Conservation (phyloP, 1,140 invertebrate species). For the Amphibalanus amphitrite region DNA sequence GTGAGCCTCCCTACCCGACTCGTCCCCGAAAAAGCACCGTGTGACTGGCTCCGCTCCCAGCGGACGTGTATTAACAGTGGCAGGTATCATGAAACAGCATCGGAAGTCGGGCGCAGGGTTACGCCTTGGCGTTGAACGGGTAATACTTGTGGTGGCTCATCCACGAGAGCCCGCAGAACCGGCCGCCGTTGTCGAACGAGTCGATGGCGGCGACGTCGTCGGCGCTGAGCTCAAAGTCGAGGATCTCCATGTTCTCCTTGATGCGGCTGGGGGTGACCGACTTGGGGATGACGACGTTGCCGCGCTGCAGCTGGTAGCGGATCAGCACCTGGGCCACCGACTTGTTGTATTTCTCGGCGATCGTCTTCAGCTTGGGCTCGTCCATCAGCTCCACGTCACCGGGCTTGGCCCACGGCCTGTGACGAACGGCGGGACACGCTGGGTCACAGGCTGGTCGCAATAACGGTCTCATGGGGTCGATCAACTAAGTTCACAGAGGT, state of each 20-base stretch:
- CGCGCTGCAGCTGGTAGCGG: slow-evolving; percentile 49
- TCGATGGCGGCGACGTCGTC: slow-evolving; percentile 32
- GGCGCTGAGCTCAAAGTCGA: slow-evolving; percentile 45
- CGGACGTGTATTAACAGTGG: background rate
- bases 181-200: slow-evolving; percentile 38
- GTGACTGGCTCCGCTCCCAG: too few species aligned
- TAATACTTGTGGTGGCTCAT: slow-evolving; percentile 35
- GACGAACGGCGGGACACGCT: background rate
- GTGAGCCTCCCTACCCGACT: too few species aligned
- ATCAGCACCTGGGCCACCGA: slow-evolving; percentile 49
- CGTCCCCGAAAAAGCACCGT: too few species aligned
- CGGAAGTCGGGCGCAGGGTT: background rate
- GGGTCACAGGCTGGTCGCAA: too few species aligned
- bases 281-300: slow-evolving; percentile 57
- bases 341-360: slow-evolving; percentile 49
- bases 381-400: slow-evolving; percentile 38
- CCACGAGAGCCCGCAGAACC: slow-evolving; percentile 30
- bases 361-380: slow-evolving; percentile 39
- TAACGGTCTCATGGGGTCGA: too few species aligned
- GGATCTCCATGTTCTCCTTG: slow-evolving; percentile 49
- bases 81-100: background rate
- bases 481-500: too few species aligned
- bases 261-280: slow-evolving; percentile 47
- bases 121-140: slow-evolving; percentile 28
- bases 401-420: slow-evolving; percentile 44